These are phyloP conservation scores for Cynopterus sphinx DNA, from an alignment of 2,797 vertebrate species.

Conservation along the genomic window DNA sequence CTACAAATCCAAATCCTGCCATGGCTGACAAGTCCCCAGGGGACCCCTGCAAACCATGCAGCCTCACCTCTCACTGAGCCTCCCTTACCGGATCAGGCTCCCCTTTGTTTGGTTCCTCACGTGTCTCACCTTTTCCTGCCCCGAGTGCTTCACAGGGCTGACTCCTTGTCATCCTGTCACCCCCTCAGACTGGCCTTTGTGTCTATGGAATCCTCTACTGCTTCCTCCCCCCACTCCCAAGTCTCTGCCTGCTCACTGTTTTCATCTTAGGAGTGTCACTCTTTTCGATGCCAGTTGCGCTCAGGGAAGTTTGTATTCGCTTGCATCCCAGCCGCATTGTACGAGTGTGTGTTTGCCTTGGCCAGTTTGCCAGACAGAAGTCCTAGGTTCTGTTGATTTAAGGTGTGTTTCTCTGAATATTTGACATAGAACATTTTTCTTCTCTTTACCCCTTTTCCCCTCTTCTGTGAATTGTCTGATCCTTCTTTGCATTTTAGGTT, in stretches of 20 bases:
- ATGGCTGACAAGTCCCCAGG: not conserved
- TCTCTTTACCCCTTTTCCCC: not conserved
- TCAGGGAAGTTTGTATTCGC: not conserved
- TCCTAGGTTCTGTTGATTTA: not conserved
- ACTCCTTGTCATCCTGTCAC: not conserved
- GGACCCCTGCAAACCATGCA: not conserved
- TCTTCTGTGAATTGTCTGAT: not conserved
- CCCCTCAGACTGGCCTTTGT: not conserved
- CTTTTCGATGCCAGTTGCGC: not conserved
- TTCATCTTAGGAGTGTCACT: not conserved
- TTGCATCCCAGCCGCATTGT: not conserved
- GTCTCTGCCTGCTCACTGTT: not conserved
- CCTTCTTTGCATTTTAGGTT: not conserved
- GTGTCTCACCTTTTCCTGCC: not conserved
- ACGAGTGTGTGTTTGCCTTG: not conserved
- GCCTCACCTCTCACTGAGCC: not conserved
- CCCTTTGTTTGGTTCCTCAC: not conserved
- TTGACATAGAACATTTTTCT: not conserved
- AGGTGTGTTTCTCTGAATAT: not conserved
- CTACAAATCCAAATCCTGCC: not conserved
- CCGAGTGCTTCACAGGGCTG: rapidly evolving
- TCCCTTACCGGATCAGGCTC: not conserved
- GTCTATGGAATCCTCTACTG: not conserved
- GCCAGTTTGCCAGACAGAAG: not conserved
- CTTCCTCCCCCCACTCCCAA: not conserved